These are phyloP conservation scores for Folsomia manolachei DNA, from an alignment of 2,888 invertebrate genomes.

Conservation along the genomic window DNA sequence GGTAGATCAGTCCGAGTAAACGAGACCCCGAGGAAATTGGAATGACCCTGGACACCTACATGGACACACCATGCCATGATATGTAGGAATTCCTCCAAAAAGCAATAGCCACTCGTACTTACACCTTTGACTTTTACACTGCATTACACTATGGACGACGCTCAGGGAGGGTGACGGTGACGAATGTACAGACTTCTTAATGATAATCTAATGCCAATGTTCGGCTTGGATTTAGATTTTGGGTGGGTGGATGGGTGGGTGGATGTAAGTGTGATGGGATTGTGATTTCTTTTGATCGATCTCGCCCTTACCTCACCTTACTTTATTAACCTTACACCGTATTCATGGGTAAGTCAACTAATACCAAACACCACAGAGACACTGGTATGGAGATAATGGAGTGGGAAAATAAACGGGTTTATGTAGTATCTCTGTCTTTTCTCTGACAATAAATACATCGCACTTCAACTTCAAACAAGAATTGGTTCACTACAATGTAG, in stretches of 20 bases:
- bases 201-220: conserved; percentile 6
- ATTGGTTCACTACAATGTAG: no score
- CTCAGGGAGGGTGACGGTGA: background rate
- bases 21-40: conserved; percentile 7
- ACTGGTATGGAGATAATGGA: background rate
- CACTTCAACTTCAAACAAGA: background rate
- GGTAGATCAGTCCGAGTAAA: background rate
- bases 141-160: background rate
- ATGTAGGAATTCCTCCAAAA: no score
- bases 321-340: background rate
- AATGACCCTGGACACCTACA: background rate
- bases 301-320: background rate
- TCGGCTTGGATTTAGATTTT: no score
- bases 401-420: background rate
- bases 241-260: no score
- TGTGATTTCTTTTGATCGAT: conserved; percentile 10
- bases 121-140: background rate
- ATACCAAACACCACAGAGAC: background rate
- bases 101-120: no score
- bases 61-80: no score
- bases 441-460: background rate
- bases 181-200: background rate
- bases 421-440: no score
- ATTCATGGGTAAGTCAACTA: background rate
- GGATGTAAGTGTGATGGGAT: background rate